A percentile compares a stretch with the other conserved stretches of the same genome.
These are phyloP conservation scores for Caracal caracal DNA, from an alignment of 2,113 vertebrate genomes.

Conservation along the genomic window DNA sequence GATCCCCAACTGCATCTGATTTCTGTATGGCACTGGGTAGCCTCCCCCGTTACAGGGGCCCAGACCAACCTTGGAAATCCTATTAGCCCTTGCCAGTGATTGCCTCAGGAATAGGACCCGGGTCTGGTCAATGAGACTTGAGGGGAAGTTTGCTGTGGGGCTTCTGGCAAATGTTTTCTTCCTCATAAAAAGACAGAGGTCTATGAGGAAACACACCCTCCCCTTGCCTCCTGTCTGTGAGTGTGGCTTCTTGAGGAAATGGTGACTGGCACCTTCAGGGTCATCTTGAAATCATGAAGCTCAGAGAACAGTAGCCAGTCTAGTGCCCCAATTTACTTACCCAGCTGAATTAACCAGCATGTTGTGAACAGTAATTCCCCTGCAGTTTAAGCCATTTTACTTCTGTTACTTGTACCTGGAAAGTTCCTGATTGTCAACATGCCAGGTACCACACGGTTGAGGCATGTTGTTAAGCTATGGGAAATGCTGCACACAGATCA, in stretches of 20 bases:
- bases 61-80: neutral
- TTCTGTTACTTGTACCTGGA: neutral
- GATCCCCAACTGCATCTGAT: neutral
- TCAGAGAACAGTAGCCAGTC: neutral
- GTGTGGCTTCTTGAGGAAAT: neutral
- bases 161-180: neutral
- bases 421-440: neutral
- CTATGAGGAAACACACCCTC: neutral
- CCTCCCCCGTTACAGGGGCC: neutral
- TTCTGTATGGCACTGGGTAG: neutral
- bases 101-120: neutral
- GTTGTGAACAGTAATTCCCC: neutral
- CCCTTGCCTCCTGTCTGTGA: neutral
- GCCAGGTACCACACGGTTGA: neutral
- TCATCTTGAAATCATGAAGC: neutral
- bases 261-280: rapidly evolving
- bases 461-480: neutral
- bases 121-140: neutral
- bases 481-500: neutral
- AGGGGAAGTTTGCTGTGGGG: neutral
- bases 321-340: neutral
- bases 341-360: neutral
- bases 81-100: neutral
- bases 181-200: neutral
- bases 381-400: neutral